Conservation (phyloP, 2,797 vertebrate species). For the Myiotriccus ornatus region DNA sequence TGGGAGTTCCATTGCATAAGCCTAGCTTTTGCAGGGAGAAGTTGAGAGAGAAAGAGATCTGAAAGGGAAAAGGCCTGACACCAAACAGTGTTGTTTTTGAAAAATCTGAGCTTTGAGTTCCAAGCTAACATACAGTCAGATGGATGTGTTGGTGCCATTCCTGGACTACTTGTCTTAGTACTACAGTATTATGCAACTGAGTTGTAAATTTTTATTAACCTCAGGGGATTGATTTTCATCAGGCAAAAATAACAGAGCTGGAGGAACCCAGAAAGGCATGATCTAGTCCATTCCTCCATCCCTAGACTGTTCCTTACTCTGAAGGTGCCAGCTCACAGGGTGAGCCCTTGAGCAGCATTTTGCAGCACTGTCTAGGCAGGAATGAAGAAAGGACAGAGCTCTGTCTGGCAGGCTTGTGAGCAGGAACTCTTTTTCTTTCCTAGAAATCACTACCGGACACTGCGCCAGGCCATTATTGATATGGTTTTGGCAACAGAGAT, state of each 20-base stretch:
- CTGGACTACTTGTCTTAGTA: neutral
- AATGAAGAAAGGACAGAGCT: neutral
- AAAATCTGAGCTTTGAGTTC: neutral
- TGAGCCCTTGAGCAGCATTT: neutral
- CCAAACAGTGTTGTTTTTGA: neutral
- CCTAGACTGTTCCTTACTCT: neutral
- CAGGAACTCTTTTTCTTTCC: conserved; percentile 17
- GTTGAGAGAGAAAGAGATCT: neutral
- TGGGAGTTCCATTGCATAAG: neutral
- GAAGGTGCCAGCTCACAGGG: neutral
- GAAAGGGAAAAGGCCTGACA: neutral
- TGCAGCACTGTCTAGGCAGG: neutral
- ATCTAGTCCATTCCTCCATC: neutral
- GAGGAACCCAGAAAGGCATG: neutral
- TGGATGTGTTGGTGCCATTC: neutral
- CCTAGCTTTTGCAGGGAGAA: neutral
- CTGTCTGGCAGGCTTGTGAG: neutral
- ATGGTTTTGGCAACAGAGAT: conserved; percentile 86
- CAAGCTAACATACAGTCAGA: neutral
- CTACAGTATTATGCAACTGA: neutral
- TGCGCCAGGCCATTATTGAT: conserved; percentile 83
- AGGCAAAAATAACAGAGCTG: neutral
- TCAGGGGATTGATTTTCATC: neutral
- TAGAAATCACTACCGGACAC: conserved; percentile 80
- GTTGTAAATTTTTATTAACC: neutral